Evolutionary conservation across 1,140 invertebrate genomes (phyloP), one percentile per base, ranked within the genome.

Genomic region (Drosophila varians): DNA sequence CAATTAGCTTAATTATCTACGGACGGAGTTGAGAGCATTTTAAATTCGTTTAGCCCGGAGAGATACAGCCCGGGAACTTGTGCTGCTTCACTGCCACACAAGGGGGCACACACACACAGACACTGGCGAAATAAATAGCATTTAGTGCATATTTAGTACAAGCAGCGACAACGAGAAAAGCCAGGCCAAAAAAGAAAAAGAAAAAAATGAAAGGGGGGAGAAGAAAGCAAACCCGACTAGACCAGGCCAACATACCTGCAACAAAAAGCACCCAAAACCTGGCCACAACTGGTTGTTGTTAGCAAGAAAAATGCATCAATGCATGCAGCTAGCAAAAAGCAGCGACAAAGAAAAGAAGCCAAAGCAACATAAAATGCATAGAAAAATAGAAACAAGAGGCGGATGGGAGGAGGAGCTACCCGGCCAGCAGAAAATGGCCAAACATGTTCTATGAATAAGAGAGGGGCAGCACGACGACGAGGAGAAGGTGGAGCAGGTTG

Each of bases 291-390:
- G 47, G 23, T 60, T 70, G 73, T 73, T 84, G 77, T 80, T 75
- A 79, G 80, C 83, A 86, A 80, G 82, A 86, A 87, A 87, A 86
- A 86, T 77, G 82, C 74, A 84, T 84, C 80, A 84, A 86, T 84
- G 80, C 75, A 79, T 72, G 36, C 34, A 36, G 34, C n/a, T 46
- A 80, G 60, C 46, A 66, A 56, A 74, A 42, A 58, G 54, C 12
- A 21, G 54, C 43, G 28, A 55, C 57, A 54, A 57, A 74, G 51
- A 87, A 80, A 84, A 77, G 69, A 74, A 74, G 61, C 73, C 58
- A 87, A 73, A 77, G 65, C 73, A 56, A 74, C 78, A 71, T 54
- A 53, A 84, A 71, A 70, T 57, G 58, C 79, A 76, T 49, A 60
- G 68, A 55, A 83, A 61, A 80, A 65, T 76, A 76, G 66, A 64